Percentiles rank a stretch among this genome's conserved stretches.
Evolutionary conservation across 2,888 invertebrate genomes (phyloP).

Genomic region (Hydraecia micacea): DNA sequence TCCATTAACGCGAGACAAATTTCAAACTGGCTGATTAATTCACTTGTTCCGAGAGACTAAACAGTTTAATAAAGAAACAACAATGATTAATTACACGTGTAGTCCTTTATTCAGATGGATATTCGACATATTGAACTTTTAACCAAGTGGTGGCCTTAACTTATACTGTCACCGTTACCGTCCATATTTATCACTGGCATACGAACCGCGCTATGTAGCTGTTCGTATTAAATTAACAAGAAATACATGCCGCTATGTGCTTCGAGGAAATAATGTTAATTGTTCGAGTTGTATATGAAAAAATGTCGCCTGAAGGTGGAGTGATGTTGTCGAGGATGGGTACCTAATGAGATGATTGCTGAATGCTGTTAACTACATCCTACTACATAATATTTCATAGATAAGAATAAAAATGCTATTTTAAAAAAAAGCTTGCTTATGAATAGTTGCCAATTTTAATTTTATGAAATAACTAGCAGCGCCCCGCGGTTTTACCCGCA

Average conservation of each 20-base stretch:
- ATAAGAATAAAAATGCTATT: too few species aligned
- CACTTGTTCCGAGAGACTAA: constrained; percentile 55
- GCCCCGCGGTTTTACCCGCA: too few species aligned
- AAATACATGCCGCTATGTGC: constrained; percentile 43
- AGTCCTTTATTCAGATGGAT: constrained; percentile 68
- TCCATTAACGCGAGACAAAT: constrained; percentile 52
- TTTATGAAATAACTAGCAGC: too few species aligned
- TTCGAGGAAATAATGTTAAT: constrained; percentile 58
- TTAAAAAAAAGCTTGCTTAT: too few species aligned
- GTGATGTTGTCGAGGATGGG: constrained; percentile 1
- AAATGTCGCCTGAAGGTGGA: constrained; percentile 28
- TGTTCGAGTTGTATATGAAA: constrained; percentile 43
- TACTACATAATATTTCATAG: too few species aligned
- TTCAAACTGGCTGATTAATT: constrained; percentile 49
- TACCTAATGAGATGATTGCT: background rate
- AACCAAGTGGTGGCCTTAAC: constrained; percentile 70
- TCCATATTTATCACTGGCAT: constrained; percentile 57
- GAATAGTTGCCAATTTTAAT: background rate
- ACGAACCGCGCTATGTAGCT: constrained; percentile 48
- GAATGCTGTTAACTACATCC: background rate
- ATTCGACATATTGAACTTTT: constrained; percentile 73
- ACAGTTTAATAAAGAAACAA: constrained; percentile 64
- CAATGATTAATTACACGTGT: constrained; percentile 67
- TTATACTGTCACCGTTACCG: constrained; percentile 71
- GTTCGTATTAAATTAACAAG: constrained; percentile 57